Evolutionary conservation across 1,140 invertebrate genomes (phyloP).

Genomic region (Drosophila dunni): DNA sequence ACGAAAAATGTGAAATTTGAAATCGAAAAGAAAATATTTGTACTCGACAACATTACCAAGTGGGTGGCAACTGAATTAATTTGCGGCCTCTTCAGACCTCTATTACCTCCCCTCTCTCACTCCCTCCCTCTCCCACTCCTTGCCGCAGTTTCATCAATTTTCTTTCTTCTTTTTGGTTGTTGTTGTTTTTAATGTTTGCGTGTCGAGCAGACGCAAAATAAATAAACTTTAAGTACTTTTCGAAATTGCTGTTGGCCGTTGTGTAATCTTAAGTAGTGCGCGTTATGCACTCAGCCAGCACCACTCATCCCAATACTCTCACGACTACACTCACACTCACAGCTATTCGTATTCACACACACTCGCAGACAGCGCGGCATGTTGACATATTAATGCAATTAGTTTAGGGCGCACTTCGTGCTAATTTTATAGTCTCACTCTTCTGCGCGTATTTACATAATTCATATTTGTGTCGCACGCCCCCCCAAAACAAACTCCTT

Average conservation of each 20-base stretch:
- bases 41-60: slow-evolving; percentile 63
- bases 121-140: background rate
- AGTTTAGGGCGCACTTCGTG: slow-evolving; percentile 65
- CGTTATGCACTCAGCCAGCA: slow-evolving; percentile 65
- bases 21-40: slow-evolving; percentile 76
- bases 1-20: slow-evolving; percentile 50
- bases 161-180: slow-evolving; percentile 29
- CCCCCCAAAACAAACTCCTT: background rate
- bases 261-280: slow-evolving; percentile 81
- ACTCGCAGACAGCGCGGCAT: slow-evolving; percentile 47
- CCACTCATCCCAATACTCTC: slow-evolving; percentile 49
- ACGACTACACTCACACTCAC: slow-evolving; percentile 7
- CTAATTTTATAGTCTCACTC: slow-evolving; percentile 70
- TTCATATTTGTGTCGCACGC: slow-evolving; percentile 35
- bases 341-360: slow-evolving; percentile 17
- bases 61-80: slow-evolving; percentile 82
- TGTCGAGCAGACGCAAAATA: slow-evolving; percentile 79
- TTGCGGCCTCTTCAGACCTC: slow-evolving; percentile 43
- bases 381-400: slow-evolving; percentile 83
- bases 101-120: background rate
- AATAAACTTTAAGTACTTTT: slow-evolving; percentile 83
- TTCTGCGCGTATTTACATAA: slow-evolving; percentile 44
- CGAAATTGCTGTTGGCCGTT: slow-evolving; percentile 75
- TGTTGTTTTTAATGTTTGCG: slow-evolving; percentile 71
- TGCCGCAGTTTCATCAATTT: slow-evolving; percentile 61